Conservation (phyloP, 2,113 vertebrate species). For the Myodes glareolus region DNA sequence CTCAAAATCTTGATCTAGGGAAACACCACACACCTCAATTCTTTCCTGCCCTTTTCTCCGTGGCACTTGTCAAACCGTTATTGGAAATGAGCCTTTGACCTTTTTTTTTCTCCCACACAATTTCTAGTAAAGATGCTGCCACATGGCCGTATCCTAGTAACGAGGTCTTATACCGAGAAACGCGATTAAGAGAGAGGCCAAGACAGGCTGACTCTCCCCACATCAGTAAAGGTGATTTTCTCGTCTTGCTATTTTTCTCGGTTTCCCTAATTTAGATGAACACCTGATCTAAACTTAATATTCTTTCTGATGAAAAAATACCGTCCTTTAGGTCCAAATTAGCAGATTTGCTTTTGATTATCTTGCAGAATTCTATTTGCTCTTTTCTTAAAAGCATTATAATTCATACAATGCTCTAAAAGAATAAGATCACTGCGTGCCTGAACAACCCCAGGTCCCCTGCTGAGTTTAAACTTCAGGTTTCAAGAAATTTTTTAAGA, state of each 20-base stretch:
- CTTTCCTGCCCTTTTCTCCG: slow-evolving; percentile 68
- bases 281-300: slow-evolving; percentile 61
- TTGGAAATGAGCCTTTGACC: slow-evolving; percentile 73
- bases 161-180: slow-evolving; percentile 69
- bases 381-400: slow-evolving; percentile 68
- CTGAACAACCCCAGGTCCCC: slow-evolving; percentile 44
- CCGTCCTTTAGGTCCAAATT: slow-evolving; percentile 64
- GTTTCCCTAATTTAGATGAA: slow-evolving; percentile 70
- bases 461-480: slow-evolving; percentile 64
- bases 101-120: slow-evolving; percentile 76
- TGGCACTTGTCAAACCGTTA: slow-evolving; percentile 72
- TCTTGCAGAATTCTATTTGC: slow-evolving; percentile 71
- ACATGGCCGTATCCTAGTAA: slow-evolving; percentile 72
- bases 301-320: slow-evolving; percentile 71
- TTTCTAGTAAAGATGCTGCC: slow-evolving; percentile 78
- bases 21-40: slow-evolving; percentile 59
- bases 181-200: slow-evolving; percentile 71
- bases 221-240: slow-evolving; percentile 62
- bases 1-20: slow-evolving; percentile 72
- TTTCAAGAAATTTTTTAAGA: slow-evolving; percentile 71
- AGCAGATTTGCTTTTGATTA: slow-evolving; percentile 76
- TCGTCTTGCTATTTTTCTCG: slow-evolving; percentile 31
- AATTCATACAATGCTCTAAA: slow-evolving; percentile 66
- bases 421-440: slow-evolving; percentile 53
- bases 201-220: slow-evolving; percentile 5